Evolutionary conservation across 2,797 vertebrate genomes (phyloP).

Genomic region (Sebastiscus tertius): DNA sequence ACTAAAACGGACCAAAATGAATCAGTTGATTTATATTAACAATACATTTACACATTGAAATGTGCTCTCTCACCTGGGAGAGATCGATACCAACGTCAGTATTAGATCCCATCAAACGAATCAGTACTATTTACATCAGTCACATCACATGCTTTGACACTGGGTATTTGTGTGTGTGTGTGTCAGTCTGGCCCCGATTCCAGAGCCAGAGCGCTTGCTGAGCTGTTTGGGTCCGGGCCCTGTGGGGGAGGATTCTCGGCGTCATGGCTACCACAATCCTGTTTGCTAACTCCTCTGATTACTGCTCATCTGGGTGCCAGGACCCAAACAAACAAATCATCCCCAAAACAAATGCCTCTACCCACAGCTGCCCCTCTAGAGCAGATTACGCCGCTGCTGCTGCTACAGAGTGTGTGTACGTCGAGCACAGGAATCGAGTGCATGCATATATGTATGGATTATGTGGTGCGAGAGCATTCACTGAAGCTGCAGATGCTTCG

Average conservation of each 20-base stretch:
- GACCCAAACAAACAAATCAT: constrained; percentile 78
- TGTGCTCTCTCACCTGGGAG: background rate
- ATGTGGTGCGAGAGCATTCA: background rate
- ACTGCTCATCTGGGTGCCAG: constrained; percentile 81
- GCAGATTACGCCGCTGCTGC: constrained; percentile 42
- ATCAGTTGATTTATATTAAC: background rate
- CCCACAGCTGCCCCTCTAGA: constrained; percentile 64
- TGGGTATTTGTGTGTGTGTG: constrained; percentile 20
- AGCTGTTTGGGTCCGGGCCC: constrained; percentile 69
- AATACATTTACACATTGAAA: background rate
- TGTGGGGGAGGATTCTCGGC: constrained; percentile 70
- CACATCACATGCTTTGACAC: constrained; percentile 19
- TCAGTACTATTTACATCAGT: constrained; percentile 9
- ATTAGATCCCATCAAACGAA: background rate
- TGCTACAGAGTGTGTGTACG: background rate
- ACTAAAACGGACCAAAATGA: background rate
- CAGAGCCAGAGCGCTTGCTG: constrained; percentile 57
- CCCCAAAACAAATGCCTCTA: constrained; percentile 70
- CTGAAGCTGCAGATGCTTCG: background rate
- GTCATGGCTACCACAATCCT: constrained; percentile 78
- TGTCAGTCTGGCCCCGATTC: constrained; percentile 45
- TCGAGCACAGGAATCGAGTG: background rate
- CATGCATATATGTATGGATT: background rate
- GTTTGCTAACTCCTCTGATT: constrained; percentile 85
- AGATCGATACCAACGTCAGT: background rate